Evolutionary conservation across 2,888 invertebrate genomes (phyloP), one percentile per base, ranked within the genome.

Genomic region (Xylocampa areola): DNA sequence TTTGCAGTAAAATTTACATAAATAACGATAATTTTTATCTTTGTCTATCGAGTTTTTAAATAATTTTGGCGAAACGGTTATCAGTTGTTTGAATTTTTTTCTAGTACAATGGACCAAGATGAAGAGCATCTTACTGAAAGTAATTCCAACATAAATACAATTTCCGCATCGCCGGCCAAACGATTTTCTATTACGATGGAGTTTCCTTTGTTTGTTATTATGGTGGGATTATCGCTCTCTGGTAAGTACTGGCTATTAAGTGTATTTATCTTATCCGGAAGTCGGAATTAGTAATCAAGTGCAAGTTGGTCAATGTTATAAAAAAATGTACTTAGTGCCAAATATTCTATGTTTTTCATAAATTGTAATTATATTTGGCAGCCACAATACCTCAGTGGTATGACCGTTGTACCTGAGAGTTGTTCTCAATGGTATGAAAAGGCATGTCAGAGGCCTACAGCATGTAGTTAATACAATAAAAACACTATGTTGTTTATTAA

Each of bases 151-250:
- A 74, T 82, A 50, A 87, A 84, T 69, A 74, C 77, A 39, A 75
- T 79, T 36, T 82, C 73, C 78, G 88, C 87, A 73, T 59, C 83
- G 30, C 84, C 86, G 13, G 72, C 75, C 8, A 83, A 76, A 68
- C 80, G 79, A 8, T 91, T 84, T 71, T 77, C 76, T 32, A 66
- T 91, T 23, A 90, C 91, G 0, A 79, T 91, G 84, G 94, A 94
- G 76, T 77, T 94, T 35, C 91, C 94, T 54, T 69, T 94, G 65
- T 93, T 94, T 81, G 60, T 90, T 32, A 82, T 84, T 7, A 87
- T 94, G 80, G 64, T 91, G 67, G 85, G 88, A 13, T 61, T 89
- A 19, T 79, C 91, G 5, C 77, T 94, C 19, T 86, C 89, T 66
- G 89, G 94, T 94, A 85, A 79, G 65, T 66, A n/a, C n/a, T n/a